Base-by-base conservation (phyloP, 2,113 vertebrate species). In the Cebus imitator region DNA sequence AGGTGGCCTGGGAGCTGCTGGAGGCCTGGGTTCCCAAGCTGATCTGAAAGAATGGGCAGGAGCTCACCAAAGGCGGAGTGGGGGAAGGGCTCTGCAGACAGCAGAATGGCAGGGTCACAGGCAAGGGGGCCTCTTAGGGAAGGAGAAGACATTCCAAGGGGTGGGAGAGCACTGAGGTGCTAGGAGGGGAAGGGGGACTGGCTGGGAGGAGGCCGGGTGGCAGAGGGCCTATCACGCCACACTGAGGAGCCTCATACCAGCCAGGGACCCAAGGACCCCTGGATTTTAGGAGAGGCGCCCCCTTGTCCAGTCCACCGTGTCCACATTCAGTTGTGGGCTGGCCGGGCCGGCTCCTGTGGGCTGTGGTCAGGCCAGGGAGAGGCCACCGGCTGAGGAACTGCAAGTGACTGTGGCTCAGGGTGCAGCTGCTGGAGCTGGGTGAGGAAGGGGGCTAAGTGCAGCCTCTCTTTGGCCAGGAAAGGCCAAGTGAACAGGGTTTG, bases 401-500 rank as follows among this genome's bases (percentile, higher is more conserved):
- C 17, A 45, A 17, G 21, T 10, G 20, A 8, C 6, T 1, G 9
- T 14, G 5, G 7, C 35, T 1, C 5, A 11, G 48, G 8, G 17
- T 57, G n/a, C 27, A 13, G 70, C 30, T 2, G 0, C 61, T 25
- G 64, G 61, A 70, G 32, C 73, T 11, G 30, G 21, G 45, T 11
- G 10, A 11, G 82, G 70, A 30, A 72, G n/a, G 23, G 23, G 16
- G 45, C 8, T 14, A 23, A 64, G 13, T 10, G 48, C 7, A 58
- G 76, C 61, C 79, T 52, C 32, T 55, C 78, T 20, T 35, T 20
- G 40, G 52, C 83, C 96, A 92, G 97, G 95, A 96, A 96, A 80
- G 87, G 61, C 83, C 14, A 1, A 37, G 1, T 6, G 61, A 83
- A 45, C 30, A n/a, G 94, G 20, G 12, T 11, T 4, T 81, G 92